Evolutionary conservation across 2,113 vertebrate species (phyloP).

Genomic region (Serinus canaria): DNA sequence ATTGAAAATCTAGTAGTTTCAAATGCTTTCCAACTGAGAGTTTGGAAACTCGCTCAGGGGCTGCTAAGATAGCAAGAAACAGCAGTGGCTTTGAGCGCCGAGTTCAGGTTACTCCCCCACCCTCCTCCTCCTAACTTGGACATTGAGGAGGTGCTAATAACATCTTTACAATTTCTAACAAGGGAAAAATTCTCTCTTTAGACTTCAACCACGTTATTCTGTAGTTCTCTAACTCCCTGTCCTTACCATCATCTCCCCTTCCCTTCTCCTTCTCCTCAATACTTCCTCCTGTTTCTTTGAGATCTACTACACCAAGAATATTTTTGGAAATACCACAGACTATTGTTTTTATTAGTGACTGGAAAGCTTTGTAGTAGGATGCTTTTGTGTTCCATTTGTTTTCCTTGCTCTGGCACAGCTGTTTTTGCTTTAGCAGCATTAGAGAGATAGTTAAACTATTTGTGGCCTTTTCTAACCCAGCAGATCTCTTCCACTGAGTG

Average conservation of each 20-base stretch:
- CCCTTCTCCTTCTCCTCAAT: not conserved
- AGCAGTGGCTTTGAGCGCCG: not conserved
- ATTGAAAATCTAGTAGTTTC: slow-evolving; percentile 39
- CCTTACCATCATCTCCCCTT: not conserved
- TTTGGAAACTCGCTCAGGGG: slow-evolving; percentile 20
- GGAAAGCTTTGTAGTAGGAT: slow-evolving; percentile 75
- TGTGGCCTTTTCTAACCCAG: slow-evolving; percentile 70
- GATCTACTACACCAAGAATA: slow-evolving; percentile 71
- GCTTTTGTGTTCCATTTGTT: slow-evolving; percentile 76
- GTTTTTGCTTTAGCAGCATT: slow-evolving; percentile 77
- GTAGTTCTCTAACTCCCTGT: not conserved
- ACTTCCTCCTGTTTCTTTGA: slow-evolving; percentile 66
- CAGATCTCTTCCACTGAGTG: slow-evolving; percentile 49
- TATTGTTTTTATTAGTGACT: slow-evolving; percentile 79
- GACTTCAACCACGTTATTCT: not conserved
- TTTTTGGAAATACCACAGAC: slow-evolving; percentile 76
- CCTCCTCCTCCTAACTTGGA: not conserved
- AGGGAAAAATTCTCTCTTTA: not conserved
- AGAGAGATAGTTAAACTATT: slow-evolving; percentile 73
- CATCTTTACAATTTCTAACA: not conserved
- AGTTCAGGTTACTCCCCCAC: not conserved
- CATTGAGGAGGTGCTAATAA: slow-evolving; percentile 8
- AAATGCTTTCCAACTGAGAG: slow-evolving; percentile 24
- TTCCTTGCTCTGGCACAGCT: slow-evolving; percentile 76
- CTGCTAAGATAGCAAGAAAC: slow-evolving; percentile 1